Conservation (phyloP, 2,113 vertebrate genomes). For the Microcebus jonahi region DNA sequence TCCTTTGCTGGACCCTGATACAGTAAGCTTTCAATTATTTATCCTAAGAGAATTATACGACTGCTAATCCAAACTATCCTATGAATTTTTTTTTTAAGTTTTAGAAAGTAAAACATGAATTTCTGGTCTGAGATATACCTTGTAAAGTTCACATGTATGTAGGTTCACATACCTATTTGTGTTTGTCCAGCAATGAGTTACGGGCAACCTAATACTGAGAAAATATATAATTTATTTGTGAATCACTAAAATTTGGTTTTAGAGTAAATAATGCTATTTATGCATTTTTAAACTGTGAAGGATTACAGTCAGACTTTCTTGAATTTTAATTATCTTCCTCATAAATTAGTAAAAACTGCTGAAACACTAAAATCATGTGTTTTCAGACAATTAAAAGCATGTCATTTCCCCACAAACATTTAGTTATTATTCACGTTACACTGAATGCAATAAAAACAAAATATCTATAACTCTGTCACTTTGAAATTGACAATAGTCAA, state of each 20-base stretch:
- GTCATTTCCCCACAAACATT: background rate
- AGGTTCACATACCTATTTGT: constrained; percentile 29
- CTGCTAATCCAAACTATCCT: background rate
- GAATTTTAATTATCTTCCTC: background rate
- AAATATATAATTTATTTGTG: constrained; percentile 24
- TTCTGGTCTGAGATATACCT: constrained; percentile 10
- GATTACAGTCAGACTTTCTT: constrained; percentile 6
- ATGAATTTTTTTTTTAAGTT: background rate
- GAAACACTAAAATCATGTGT: constrained; percentile 1
- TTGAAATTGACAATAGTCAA: background rate
- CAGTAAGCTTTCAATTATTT: constrained; percentile 16
- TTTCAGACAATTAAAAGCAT: constrained; percentile 55
- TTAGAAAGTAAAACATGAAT: constrained; percentile 47
- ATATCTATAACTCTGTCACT: background rate
- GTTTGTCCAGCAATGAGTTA: constrained; percentile 40
- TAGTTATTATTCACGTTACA: background rate
- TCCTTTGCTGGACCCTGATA: background rate
- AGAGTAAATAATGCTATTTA: constrained; percentile 2
- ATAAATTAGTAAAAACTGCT: background rate
- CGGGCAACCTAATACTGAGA: background rate
- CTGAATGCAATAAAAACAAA: background rate
- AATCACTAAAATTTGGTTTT: constrained; percentile 45
- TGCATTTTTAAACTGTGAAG: constrained; percentile 34
- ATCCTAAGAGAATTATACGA: constrained; percentile 25
- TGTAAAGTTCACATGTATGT: background rate